Conservation (phyloP, 2,113 vertebrate species). For the Pluvianellus socialis region DNA sequence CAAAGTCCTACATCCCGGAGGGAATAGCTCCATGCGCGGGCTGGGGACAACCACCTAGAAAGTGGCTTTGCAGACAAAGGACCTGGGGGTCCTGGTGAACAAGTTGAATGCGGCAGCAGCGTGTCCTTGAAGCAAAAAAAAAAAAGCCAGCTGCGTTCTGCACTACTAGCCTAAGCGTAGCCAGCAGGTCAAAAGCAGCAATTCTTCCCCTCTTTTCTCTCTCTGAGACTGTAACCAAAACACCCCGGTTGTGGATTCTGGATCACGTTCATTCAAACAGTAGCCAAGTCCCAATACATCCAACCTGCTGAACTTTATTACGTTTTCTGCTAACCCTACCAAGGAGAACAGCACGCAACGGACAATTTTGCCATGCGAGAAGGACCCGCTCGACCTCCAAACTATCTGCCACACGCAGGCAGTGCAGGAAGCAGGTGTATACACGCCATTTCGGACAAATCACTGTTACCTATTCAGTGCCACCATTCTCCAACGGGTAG, state of each 20-base stretch:
- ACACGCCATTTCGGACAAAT: not conserved
- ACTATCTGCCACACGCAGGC: not conserved
- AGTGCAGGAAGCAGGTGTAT: not conserved
- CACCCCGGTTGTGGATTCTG: not conserved
- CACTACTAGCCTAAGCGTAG: accelerated
- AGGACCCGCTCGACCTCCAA: not conserved
- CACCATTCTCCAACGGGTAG: not conserved
- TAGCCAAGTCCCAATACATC: not conserved
- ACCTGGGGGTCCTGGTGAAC: not conserved
- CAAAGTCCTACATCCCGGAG: not conserved
- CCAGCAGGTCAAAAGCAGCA: not conserved
- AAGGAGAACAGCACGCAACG: not conserved
- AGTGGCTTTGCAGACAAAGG: not conserved
- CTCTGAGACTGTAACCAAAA: not conserved
- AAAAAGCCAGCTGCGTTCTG: not conserved
- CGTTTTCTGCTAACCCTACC: not conserved
- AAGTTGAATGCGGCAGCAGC: not conserved
- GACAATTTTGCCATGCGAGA: accelerated
- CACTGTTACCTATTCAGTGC: not conserved
- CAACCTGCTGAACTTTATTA: not conserved
- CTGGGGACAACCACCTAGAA: not conserved
- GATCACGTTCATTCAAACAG: accelerated
- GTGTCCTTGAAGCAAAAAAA: not conserved
- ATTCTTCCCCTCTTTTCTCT: not conserved
- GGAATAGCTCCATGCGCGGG: not conserved